Base-by-base conservation (phyloP, 2,113 vertebrate genomes). In the Tyrannus savana region DNA sequence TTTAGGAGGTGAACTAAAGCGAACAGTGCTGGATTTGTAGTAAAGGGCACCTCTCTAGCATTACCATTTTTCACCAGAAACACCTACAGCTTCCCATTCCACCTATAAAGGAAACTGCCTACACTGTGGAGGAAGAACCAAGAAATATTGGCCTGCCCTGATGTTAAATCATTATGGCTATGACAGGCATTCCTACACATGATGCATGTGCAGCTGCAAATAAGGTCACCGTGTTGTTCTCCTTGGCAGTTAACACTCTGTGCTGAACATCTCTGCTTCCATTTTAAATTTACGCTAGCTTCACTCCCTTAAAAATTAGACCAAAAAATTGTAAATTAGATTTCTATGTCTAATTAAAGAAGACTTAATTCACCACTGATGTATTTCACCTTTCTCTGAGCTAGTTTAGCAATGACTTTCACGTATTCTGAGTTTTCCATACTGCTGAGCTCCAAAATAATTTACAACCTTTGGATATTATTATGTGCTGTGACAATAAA, bases 131-230 rank as follows among this genome's bases (percentile, higher is more conserved):
- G 96, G 95, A 98, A 96, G 97, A 96, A 97, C 95, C 68, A 95
- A 97, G 98, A 98, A 96, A 95, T 97, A 98, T 96, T 95, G 94
- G 93, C 82, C 46, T 90, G 69, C 84, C 92, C 78, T 96, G 97
- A 93, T 91, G 87, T 96, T 98, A 96, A 97, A 97, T 98, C 97
- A 97, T 96, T 66, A 87, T 37, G 69, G 92, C 72, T 80, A 93
- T 95, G 97, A 98, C 98, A 98, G 93, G 97, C 82, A 77, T 97
- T 96, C 92, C 93, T 96, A 94, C 91, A 89, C 96, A 93, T 96
- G 97, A 97, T 96, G 90, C 96, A 98, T 96, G 96, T 93, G 96
- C 79, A 96, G 92, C 66, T 91, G 93, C 95, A 97, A 97, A 95
- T 93, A 96, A 97, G 98, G 97, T 96, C 95, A 93, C 90, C 1